A percentile compares a stretch with the other conserved stretches of the same genome.
These are phyloP conservation scores for Nebria ingens DNA, from an alignment of 1,140 invertebrate species.

Conservation along the genomic window DNA sequence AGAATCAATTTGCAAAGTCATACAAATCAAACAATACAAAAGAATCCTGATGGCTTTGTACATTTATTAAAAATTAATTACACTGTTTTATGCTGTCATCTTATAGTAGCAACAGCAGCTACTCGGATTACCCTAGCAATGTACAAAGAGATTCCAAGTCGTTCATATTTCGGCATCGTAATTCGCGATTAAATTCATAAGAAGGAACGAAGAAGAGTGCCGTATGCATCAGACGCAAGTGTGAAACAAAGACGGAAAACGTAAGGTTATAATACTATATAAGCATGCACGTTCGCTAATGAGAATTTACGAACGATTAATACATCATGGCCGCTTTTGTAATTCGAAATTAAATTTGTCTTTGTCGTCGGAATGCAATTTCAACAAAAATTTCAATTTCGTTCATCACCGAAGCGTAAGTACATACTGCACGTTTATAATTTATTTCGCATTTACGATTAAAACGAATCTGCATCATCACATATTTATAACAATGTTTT, in stretches of 20 bases:
- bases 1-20: too few species aligned
- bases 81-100: too few species aligned
- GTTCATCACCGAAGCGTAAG: background rate
- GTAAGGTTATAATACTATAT: too few species aligned
- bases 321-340: constrained; percentile 2
- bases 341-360: background rate
- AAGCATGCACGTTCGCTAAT: background rate
- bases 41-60: too few species aligned
- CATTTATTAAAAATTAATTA: too few species aligned
- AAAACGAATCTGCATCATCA: background rate
- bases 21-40: too few species aligned
- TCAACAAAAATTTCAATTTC: constrained; percentile 8
- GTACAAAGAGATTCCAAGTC: background rate
- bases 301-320: background rate
- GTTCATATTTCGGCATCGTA: background rate
- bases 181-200: background rate
- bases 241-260: background rate
- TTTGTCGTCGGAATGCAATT: constrained; percentile 6
- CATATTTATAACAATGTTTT: background rate
- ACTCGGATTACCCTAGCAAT: too few species aligned
- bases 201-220: background rate
- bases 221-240: background rate
- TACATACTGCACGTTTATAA: background rate
- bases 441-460: background rate
- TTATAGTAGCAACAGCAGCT: too few species aligned